A percentile compares a stretch with the other conserved stretches of the same genome.
phyloP scores from a whole-genome alignment of 1,140 invertebrate genomes.

The Conopomorpha cramerella region DNA sequence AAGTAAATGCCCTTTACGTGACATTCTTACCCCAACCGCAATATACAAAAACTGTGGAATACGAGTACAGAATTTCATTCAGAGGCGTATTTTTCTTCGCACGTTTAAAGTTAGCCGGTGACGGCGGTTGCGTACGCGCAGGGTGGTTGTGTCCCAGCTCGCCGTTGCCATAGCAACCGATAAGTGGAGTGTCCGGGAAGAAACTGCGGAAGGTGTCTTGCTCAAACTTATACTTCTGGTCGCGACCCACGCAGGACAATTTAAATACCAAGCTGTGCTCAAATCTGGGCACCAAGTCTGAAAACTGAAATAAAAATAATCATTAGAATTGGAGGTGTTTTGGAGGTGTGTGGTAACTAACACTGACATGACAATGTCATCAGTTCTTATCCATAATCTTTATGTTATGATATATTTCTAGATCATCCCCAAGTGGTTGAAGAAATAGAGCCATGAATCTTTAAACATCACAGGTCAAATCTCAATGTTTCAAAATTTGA shows the following conservation, averaged over 20 bases:
- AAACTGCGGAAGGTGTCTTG: conserved; percentile 30
- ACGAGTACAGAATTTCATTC: conserved; percentile 36
- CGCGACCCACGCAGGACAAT: conserved; percentile 47
- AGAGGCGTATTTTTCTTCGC: conserved; percentile 15
- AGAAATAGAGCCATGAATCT: no score
- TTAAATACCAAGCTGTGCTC: conserved; percentile 42
- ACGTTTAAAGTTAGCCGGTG: conserved; percentile 12
- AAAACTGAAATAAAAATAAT: conserved; percentile 48
- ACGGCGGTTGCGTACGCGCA: not conserved
- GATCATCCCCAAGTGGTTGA: no score
- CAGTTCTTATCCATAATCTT: no score
- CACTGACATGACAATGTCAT: no score
- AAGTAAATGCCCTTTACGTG: no score
- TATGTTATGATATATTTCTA: no score
- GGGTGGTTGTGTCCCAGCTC: conserved; percentile 38
- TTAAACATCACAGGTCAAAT: no score
- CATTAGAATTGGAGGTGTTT: no score
- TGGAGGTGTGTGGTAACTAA: no score
- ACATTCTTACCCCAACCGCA: conserved; percentile 40
- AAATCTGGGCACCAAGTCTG: conserved; percentile 31
- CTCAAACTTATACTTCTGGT: conserved; percentile 31
- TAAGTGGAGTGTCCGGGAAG: conserved; percentile 36
- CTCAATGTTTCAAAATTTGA: no score
- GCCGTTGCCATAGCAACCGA: conserved; percentile 44
- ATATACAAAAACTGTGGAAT: conserved; percentile 41